Percentiles rank a stretch among this genome's conserved stretches.
Evolutionary conservation across 2,888 invertebrate species (phyloP).

Genomic region (Didymodactylos carnosus): DNA sequence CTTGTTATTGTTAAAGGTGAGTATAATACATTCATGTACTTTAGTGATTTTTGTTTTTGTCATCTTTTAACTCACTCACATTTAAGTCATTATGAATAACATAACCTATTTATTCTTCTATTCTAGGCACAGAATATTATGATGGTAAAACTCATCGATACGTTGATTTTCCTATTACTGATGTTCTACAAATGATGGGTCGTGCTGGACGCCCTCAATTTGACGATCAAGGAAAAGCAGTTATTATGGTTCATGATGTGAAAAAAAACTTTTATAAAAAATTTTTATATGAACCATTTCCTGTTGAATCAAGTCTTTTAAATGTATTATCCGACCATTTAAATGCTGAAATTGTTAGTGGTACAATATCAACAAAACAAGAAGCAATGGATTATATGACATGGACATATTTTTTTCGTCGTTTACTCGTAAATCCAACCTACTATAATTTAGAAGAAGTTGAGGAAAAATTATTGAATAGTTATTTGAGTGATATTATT

Average conservation of each 20-base stretch:
- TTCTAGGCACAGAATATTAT: conserved; percentile 95
- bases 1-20: conserved; percentile 37
- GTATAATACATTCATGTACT: neutral
- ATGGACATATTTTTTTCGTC: conserved; percentile 90
- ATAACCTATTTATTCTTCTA: too few relatives aligned
- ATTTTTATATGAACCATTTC: conserved; percentile 95
- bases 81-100: too few relatives aligned
- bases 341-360: conserved; percentile 79
- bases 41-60: too few relatives aligned
- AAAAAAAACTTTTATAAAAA: conserved; percentile 98
- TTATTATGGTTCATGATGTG: conserved; percentile 61
- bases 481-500: conserved; percentile 58
- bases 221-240: conserved; percentile 52
- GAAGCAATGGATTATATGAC: conserved; percentile 87
- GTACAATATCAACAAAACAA: conserved; percentile 73
- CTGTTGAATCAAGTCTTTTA: conserved; percentile 77
- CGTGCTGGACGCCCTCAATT: conserved; percentile 91
- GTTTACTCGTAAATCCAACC: conserved; percentile 67
- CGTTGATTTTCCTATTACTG: conserved; percentile 97
- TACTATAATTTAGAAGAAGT: conserved; percentile 17
- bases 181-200: conserved; percentile 99
- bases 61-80: too few relatives aligned
- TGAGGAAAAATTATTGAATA: conserved; percentile 31
- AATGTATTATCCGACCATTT: conserved; percentile 80
- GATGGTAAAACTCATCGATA: conserved; percentile 88